Evolutionary conservation across 2,797 vertebrate genomes (phyloP), one percentile per base, ranked within the genome.

Genomic region (Malacoctenus gilli): DNA sequence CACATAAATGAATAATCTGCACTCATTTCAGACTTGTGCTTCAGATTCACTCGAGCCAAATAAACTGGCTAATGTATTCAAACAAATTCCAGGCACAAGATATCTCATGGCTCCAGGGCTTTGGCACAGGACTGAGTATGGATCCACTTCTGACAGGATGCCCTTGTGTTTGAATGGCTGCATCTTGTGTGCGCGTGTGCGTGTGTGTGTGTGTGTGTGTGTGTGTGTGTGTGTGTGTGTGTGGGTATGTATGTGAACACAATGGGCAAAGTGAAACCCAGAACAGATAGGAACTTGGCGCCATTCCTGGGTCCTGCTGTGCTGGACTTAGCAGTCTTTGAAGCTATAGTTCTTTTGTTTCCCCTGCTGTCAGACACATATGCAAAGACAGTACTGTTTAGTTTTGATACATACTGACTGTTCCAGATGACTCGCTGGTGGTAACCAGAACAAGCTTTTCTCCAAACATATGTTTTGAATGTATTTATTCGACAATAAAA

Each of bases 101-200:
- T 68, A 67, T 79, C 42, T 77, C 64, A 38, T 41, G 46, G 66
- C 78, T 78, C 52, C 75, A 61, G 73, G 75, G 61, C 43, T 71
- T 54, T 87, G 85, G 80, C 84, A 79, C 52, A 43, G 28, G 63
- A 63, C 50, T 63, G 53, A 16, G 38, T 68, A 77, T 80, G 82
- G 75, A 82, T 83, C 64, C 61, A 54, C 71, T 78, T 80, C 79
- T 84, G 80, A 85, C 70, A 79, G 68, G 68, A 69, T 66, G 67
- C 46, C 61, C 68, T 65, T 72, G 68, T 55, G 53, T 54, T 69
- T 37, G 23, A 50, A 20, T 18, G 30, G 30, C 30, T 32, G 37
- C 30, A 20, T n/a, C 5, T n/a, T 8, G 42, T 11, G 35, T 32
- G 47, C 18, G 38, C 37, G 49, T 48, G 14, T 37, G 11, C 41